Conservation (phyloP, 2,888 invertebrate genomes). For the Eulithis testata region DNA sequence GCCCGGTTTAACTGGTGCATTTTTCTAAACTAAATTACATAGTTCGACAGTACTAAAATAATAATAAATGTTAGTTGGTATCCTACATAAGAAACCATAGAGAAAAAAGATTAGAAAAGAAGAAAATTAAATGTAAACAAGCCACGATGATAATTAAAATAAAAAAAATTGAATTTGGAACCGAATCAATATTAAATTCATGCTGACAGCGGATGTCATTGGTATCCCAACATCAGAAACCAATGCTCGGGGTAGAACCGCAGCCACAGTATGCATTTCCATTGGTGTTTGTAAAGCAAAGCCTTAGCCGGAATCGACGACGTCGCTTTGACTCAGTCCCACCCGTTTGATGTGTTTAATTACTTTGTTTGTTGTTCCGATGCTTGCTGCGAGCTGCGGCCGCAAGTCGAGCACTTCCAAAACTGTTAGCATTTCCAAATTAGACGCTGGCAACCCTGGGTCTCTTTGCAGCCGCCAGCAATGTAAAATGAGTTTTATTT, state of each 20-base stretch:
- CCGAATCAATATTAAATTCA: too few relatives aligned
- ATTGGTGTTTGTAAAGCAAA: conserved; percentile 33
- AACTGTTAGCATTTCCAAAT: conserved; percentile 79
- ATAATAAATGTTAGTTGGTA: too few relatives aligned
- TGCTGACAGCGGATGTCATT: too few relatives aligned
- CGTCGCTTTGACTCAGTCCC: conserved; percentile 76
- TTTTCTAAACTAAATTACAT: too few relatives aligned
- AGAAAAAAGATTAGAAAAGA: too few relatives aligned
- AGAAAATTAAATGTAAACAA: too few relatives aligned
- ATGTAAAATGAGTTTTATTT: conserved; percentile 37
- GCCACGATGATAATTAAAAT: too few relatives aligned
- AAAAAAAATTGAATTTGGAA: too few relatives aligned
- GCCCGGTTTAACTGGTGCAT: too few relatives aligned
- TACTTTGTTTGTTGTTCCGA: conserved; percentile 83
- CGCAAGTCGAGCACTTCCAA: conserved; percentile 76
- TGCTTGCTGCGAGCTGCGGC: conserved; percentile 76
- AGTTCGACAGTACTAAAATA: too few relatives aligned
- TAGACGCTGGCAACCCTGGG: conserved; percentile 69
- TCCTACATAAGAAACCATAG: too few relatives aligned
- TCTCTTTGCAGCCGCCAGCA: conserved; percentile 2
- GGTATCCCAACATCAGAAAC: not conserved
- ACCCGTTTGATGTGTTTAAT: conserved; percentile 83
- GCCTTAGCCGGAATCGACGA: conserved; percentile 42
- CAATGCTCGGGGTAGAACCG: conserved; percentile 8
- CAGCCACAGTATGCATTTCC: conserved; percentile 36